Evolutionary conservation across 2,113 vertebrate genomes (phyloP).

Genomic region (Ceratotherium simum): DNA sequence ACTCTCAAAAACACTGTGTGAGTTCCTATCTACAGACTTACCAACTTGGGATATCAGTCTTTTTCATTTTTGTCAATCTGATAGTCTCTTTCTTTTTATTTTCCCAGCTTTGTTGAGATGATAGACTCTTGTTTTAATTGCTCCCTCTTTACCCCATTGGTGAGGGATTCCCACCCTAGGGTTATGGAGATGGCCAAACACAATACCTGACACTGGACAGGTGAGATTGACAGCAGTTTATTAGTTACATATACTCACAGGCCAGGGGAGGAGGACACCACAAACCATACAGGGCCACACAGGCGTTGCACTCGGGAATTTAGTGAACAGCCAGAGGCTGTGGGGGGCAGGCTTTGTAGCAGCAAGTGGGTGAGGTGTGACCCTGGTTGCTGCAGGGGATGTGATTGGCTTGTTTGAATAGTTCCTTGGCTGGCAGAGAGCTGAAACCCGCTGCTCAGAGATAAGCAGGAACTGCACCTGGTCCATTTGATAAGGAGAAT

Average conservation of each 20-base stretch:
- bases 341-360: background rate
- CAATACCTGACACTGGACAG: background rate
- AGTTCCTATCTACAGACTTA: background rate
- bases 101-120: background rate
- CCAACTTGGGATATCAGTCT: background rate
- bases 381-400: background rate
- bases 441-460: background rate
- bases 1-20: background rate
- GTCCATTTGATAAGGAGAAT: background rate
- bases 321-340: background rate
- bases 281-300: background rate
- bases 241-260: background rate
- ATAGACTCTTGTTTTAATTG: background rate
- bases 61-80: background rate
- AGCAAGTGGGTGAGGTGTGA: background rate
- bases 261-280: background rate
- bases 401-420: background rate
- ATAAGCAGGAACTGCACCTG: slow-evolving; percentile 1
- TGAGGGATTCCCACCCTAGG: background rate
- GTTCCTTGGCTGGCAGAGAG: background rate
- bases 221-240: background rate
- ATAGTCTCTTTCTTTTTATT: background rate
- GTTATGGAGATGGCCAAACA: background rate
- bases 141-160: background rate
- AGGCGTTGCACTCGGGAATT: background rate